Conservation (phyloP, 2,888 invertebrate species). For the Apamea monoglypha region DNA sequence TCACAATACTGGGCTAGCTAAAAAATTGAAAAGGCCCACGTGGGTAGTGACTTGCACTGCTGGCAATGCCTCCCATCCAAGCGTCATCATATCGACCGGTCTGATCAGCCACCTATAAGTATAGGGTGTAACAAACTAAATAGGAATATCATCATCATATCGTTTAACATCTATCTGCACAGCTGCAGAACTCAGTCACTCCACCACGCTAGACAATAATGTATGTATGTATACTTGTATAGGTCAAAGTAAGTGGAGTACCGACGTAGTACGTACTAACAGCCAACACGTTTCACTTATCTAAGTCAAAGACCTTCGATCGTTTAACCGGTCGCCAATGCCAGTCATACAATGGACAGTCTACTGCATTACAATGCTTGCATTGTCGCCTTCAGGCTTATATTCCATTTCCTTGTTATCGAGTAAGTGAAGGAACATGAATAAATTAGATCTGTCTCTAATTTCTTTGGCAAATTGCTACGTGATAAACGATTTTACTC, state of each 20-base stretch:
- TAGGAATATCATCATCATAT: neutral
- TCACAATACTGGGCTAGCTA: neutral
- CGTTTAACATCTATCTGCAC: neutral
- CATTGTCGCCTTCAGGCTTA: slow-evolving; percentile 68
- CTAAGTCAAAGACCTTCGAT: slow-evolving; percentile 77
- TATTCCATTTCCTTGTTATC: slow-evolving; percentile 64
- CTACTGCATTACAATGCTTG: slow-evolving; percentile 66
- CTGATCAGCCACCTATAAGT: neutral
- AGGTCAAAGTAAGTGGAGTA: slow-evolving; percentile 61
- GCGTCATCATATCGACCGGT: neutral
- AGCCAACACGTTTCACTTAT: slow-evolving; percentile 69
- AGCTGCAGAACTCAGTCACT: slow-evolving; percentile 9
- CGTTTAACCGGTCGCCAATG: slow-evolving; percentile 79
- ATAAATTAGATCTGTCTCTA: slow-evolving; percentile 36
- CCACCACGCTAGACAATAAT: slow-evolving; percentile 22
- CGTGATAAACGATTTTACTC: neutral
- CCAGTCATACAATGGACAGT: slow-evolving; percentile 79
- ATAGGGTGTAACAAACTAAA: neutral
- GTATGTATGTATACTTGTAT: slow-evolving; percentile 25
- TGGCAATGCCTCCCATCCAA: neutral
- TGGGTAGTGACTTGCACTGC: neutral
- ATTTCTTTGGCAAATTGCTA: neutral
- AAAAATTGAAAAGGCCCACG: neutral
- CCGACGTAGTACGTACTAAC: slow-evolving; percentile 49
- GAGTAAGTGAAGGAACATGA: slow-evolving; percentile 45